Evolutionary conservation across 2,797 vertebrate species (phyloP), one percentile per base, ranked within the genome.

Genomic region (Phoeniculus purpureus): DNA sequence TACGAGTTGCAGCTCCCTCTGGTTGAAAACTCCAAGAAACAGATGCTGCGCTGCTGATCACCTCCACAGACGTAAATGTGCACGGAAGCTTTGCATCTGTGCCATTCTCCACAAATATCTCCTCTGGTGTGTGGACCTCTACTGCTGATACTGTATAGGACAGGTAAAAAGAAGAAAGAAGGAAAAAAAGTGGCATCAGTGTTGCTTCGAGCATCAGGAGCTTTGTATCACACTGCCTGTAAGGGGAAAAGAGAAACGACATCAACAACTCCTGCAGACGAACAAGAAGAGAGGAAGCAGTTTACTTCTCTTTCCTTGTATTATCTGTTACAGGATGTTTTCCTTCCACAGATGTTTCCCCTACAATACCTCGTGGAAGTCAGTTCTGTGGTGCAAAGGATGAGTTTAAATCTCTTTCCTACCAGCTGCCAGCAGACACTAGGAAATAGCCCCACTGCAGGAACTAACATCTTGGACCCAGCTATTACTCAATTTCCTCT

Each of bases 81-180:
- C 99, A 99, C 0, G 96, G 95, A 14, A 99, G 98, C 76, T 96
- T 96, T 9, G 97, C 98, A 0, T 98, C 96, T 3, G 99, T 99
- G 67, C 99, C 99, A 51, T 99, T 99, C 94, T 98, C 98, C 68
- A 99, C 97, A 15, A 98, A 97, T 87, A 99, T 94, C 51, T 99
- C 98, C 8, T 96, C 23, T 0, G 98, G 98, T 2, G 98, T 97
- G 37, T 97, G 97, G 3, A 99, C 97, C 45, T 99, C 98, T 67
- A 99, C 95, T 2, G 98, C 98, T 12, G 96, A 96, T 1, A 95
- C 92, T 86, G 95, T 81, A 76, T 71, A 88, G 54, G 27, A 83
- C 31, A 73, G 73, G 73, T 12, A 55, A n/a, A 88, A 40, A 75
- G 43, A 83, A 70, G 26, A 84, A 55, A 74, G 37, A 20, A 89